Base-by-base conservation (phyloP, 2,113 vertebrate genomes). In the Saguinus imperator region DNA sequence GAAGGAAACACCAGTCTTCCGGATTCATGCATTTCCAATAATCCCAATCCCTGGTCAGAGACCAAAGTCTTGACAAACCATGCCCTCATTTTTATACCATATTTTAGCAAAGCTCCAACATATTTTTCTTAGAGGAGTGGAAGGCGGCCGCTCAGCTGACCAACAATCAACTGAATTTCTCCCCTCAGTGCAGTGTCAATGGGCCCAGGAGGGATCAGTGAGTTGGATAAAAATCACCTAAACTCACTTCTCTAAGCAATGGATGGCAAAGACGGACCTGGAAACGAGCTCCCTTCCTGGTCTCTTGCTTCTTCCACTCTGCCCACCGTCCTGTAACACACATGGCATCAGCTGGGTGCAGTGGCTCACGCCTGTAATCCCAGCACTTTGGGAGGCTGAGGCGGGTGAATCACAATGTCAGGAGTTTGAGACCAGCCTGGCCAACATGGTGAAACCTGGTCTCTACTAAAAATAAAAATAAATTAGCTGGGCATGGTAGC, bases 261-360 rank as follows among this genome's bases (percentile, higher is more conserved):
- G 25, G 66, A 80, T 1, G 17, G n/a, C n/a, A 37, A 21, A 50
- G 80, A n/a, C 0, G 29, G 84, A 58, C 27, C 20, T 3, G 43
- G 27, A 57, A 43, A 2, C 14, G 0, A 8, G 27, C 50, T 79
- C 21, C 29, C 29, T 12, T 77, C 75, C 8, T 25, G 1, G 72
- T 8, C 4, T 40, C 21, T 18, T 11, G 48, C 10, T 7, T 10
- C 84, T 27, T 76, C 58, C 9, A 2, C 10, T 9, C 1, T 1
- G 37, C 14, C 50, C 25, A 11, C 29, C 6, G 8, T 18, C 12
- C 58, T 0, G 1, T 0, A 3, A 35, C 32, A 75, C 14, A 45
- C 32, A 25, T 1, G 0, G 12, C 52, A 52, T 52, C 52, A 52
- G 52, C 52, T 17, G 52, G 52, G 52, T 6, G 16, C 5, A 17